Base-by-base conservation (phyloP, 2,888 invertebrate species). In the Lepetodrilus schrolli region DNA sequence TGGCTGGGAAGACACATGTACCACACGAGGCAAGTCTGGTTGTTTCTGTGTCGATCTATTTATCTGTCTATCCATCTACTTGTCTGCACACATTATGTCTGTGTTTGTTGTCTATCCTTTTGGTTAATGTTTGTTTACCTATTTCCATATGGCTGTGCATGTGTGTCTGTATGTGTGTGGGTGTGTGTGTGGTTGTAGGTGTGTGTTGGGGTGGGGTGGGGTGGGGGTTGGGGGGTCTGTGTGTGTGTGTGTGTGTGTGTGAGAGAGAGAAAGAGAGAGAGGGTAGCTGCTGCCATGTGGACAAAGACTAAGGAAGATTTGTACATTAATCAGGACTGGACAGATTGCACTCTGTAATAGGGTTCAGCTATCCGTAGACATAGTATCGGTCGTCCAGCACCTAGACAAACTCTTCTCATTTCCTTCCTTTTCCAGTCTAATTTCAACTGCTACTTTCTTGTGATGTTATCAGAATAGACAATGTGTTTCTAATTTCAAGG, bases 11-110 rank as follows among this genome's bases (percentile, higher is more conserved):
- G 58, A 82, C 80, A 1, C 82, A 83, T 58, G 65, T 79, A 5
- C 79, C 84, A 37, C 76, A 81, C 5, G 76, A 80, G 79, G 85
- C 83, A 49, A 69, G 69, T 38, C n/a, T n/a, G n/a, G n/a, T n/a
- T n/a, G n/a, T n/a, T n/a, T 49, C n/a, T 49, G 50, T 49, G 50
- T 49, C 8, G 17, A 21, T 49, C 8, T 3, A 1, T 58, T 1
- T 26, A 30, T 26, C 8, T 3, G 58, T 26, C 10, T 7, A 17
- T 58, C 5, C 13, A 26, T 58, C 26, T 10, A 2, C 26, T 7
- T 58, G 58, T 58, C 8, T 21, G 30, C 4, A 10, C 8, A 37
- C 37, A 66, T 8, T 8, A 30, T 21, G 58, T 3, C 1, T 21
- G 58, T 58, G 23, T 21, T 17, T 26, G 23, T 30, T 30, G 23